Base-by-base conservation (phyloP, 2,888 invertebrate species). In the Augochlorella aurata region DNA sequence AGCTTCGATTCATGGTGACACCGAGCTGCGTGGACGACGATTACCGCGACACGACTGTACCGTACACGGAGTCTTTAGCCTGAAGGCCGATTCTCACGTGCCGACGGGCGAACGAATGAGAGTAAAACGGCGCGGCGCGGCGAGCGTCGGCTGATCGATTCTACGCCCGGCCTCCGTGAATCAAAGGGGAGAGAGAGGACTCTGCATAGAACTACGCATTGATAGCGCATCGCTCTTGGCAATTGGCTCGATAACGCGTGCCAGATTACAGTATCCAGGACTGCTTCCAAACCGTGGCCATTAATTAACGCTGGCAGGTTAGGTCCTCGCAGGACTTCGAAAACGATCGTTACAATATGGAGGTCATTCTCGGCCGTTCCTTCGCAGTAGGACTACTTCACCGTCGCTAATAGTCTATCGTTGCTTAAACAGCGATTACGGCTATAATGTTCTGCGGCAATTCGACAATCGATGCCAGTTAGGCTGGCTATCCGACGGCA, bases 11-110 rank as follows among this genome's bases (percentile, higher is more conserved):
- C 76, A 77, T 82, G 18, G 14, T 79, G 58, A 74, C 14, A 79
- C 7, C 70, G 21, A 38, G 24, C 58, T 65, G 50, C 44, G 38
- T 95, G 96, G 94, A 67, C 29, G 94, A 67, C 49, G 70, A 75
- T 18, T 38, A 66, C 49, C 52, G 47, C 12, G 45, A 68, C 63
- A 69, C n/a, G 10, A 9, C 29, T 45, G 61, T 38, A 21, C 7
- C n/a, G 12, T 38, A 38, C 24, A 14, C 14, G 9, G 2, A 44
- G 8, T 18, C 4, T 18, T 24, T 14, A 18, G 24, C 8, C 7
- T 66, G 24, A 77, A 77, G 77, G 82, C 70, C 61, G 71, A 52
- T 82, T 47, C 45, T 77, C 74, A 81, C 71, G 65, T 74, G 49
- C 1, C 38, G 4, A 50, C 44, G 12, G 5, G 44, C 0, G n/a